Evolutionary conservation across 2,113 vertebrate species (phyloP), one percentile per base, ranked within the genome.

Genomic region (Casuarius casuarius): DNA sequence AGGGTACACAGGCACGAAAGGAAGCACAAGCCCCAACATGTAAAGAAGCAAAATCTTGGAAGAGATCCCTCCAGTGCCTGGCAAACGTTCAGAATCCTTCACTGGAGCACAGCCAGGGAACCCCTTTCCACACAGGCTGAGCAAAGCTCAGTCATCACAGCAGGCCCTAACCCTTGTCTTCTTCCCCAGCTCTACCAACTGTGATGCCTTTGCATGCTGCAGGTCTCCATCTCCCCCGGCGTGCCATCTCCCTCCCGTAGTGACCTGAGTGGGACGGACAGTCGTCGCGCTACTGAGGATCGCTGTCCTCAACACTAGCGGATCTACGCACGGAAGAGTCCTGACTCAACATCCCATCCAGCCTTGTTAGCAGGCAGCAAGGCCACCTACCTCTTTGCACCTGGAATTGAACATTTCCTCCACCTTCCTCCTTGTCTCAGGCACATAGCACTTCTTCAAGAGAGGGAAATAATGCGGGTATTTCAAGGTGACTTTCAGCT

Each of bases 381-480:
- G 10, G 1, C 10, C 11, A 29, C 96, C 66, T 74, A 99, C 99
- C 99, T 99, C 98, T 92, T 99, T 99, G 98, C 99, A 99, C 65
- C 99, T 98, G 31, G 99, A 99, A 97, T 99, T 99, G 97, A 99
- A 99, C 91, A 99, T 99, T 49, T 98, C 98, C 95, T 99, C 99
- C 97, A 99, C 97, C 92, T 97, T 98, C 93, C 96, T 97, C 62
- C 99, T 97, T 0, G 99, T 99, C 92, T 99, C 99, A 0, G 99
- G 99, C 76, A 99, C 98, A 0, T 98, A 98, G 95, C 99, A 99
- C 58, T 99, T 99, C 98, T 99, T 99, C 98, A 99, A 98, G 81
- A 99, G 98, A 5, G 99, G 99, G 89, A 99, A 99, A 91, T 99
- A 99, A 89, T 99, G 99, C 0, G 99, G 99, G 96, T 99, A 99